These are phyloP conservation scores for Lithophane socia DNA, from an alignment of 2,888 invertebrate species.

Conservation along the genomic window DNA sequence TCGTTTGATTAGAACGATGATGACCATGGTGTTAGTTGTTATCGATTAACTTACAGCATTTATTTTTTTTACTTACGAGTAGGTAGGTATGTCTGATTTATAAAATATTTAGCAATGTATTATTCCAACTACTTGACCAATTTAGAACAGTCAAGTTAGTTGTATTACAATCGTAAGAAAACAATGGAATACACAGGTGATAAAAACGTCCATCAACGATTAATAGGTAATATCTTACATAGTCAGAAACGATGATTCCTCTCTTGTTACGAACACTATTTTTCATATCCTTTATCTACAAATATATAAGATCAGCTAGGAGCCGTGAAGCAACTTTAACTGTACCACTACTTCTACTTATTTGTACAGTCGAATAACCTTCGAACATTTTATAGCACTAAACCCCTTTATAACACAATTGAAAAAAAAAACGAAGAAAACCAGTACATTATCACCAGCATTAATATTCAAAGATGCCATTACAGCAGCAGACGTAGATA, in stretches of 20 bases:
- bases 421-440: constrained; percentile 19
- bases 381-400: constrained; percentile 1
- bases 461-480: constrained; percentile 46
- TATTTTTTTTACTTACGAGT: not conserved
- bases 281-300: too few relatives aligned
- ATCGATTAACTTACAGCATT: not conserved
- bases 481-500: constrained; percentile 38
- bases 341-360: not conserved
- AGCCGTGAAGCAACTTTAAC: not conserved
- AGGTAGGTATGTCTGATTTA: not conserved
- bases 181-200: too few relatives aligned
- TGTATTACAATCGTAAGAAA: not conserved
- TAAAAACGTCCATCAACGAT: not conserved
- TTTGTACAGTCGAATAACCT: not conserved
- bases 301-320: not conserved
- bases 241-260: not conserved
- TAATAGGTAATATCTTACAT: not conserved
- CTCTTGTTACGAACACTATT: not conserved
- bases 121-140: not conserved
- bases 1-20: constrained; percentile 1
- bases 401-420: not conserved
- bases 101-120: not conserved
- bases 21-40: constrained; percentile 2
- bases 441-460: constrained; percentile 41
- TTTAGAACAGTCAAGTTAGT: not conserved